Evolutionary conservation across 2,888 invertebrate species (phyloP).

Genomic region (Fissipunctia ypsillon): DNA sequence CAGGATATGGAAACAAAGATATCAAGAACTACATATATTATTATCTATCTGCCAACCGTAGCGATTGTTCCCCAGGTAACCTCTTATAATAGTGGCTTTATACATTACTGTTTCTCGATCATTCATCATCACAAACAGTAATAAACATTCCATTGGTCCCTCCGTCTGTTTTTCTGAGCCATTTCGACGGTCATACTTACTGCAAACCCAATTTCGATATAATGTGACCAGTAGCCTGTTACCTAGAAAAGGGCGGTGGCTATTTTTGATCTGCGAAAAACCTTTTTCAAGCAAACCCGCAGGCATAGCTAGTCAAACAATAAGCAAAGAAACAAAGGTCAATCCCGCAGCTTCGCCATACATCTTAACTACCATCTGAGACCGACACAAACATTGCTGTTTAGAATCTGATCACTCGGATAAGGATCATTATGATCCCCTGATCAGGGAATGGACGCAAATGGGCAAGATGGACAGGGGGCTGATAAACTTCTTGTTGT

Average conservation of each 20-base stretch:
- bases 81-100: no score
- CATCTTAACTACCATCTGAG: slow-evolving; percentile 64
- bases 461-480: slow-evolving; percentile 38
- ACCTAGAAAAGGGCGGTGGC: not conserved
- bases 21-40: no score
- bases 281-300: not conserved
- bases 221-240: no score
- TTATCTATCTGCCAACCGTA: no score
- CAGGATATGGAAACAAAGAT: no score
- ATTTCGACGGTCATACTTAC: no score
- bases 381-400: slow-evolving; percentile 47
- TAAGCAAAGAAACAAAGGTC: slow-evolving; percentile 30
- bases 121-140: no score
- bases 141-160: no score
- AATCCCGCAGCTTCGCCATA: slow-evolving; percentile 28
- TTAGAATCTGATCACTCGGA: slow-evolving; percentile 59
- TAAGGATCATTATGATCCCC: slow-evolving; percentile 62
- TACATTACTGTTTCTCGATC: no score
- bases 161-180: not conserved
- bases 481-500: slow-evolving; percentile 37
- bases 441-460: slow-evolving; percentile 37
- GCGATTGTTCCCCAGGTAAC: no score
- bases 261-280: not conserved
- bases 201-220: no score
- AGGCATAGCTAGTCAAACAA: not conserved